A percentile compares a stretch with the other conserved stretches of the same genome.
phyloP scores from a whole-genome alignment of 2,888 invertebrate genomes.

The Dolichomitus sp. region DNA sequence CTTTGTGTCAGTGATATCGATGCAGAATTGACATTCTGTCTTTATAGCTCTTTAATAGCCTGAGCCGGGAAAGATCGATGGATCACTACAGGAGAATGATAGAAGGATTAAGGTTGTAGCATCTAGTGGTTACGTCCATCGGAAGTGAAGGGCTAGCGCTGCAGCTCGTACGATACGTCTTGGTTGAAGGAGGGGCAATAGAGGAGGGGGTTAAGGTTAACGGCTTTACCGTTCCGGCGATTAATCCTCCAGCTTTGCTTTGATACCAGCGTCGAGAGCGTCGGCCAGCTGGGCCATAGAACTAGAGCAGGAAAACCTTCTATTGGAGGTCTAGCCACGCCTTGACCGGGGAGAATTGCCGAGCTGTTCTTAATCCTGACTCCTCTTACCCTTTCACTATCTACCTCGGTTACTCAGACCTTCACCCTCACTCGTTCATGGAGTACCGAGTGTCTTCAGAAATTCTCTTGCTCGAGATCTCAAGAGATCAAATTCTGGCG shows the following conservation, averaged over 20 bases:
- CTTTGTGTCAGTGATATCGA: not conserved
- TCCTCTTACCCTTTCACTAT: conserved; percentile 19
- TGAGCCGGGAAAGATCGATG: conserved; percentile 23
- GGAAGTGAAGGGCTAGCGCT: conserved; percentile 22
- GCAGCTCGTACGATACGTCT: conserved; percentile 24
- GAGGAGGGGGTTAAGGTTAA: conserved; percentile 71
- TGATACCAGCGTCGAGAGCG: conserved; percentile 63
- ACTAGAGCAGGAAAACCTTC: conserved; percentile 55
- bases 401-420: conserved; percentile 29
- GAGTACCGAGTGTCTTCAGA: conserved; percentile 58
- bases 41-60: conserved; percentile 13
- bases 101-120: conserved; percentile 38
- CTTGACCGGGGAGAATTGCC: conserved; percentile 69
- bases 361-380: conserved; percentile 74
- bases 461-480: conserved; percentile 54
- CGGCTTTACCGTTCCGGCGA: conserved; percentile 69
- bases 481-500: conserved; percentile 57
- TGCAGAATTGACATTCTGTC: not conserved
- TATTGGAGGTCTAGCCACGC: conserved; percentile 64
- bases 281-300: conserved; percentile 47
- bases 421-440: conserved; percentile 41
- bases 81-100: conserved; percentile 21
- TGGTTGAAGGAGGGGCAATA: conserved; percentile 30
- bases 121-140: conserved; percentile 27
- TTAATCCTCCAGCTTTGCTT: conserved; percentile 74